A percentile compares a stretch with the other conserved stretches of the same genome.
Evolutionary conservation across 2,797 vertebrate genomes (phyloP).

Genomic region (Sus cebifrons): DNA sequence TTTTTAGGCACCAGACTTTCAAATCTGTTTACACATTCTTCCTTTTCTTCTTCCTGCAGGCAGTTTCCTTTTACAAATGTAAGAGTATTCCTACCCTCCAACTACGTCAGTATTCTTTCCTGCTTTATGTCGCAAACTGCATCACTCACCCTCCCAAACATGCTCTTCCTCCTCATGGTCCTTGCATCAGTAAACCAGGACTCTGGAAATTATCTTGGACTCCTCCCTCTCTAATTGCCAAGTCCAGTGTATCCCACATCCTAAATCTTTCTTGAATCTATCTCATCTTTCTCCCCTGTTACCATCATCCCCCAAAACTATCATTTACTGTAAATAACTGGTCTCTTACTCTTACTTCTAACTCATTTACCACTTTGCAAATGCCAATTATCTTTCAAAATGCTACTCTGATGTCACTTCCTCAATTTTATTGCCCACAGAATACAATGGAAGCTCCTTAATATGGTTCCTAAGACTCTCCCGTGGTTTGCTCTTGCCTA

Average conservation of each 20-base stretch:
- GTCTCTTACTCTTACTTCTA: background rate
- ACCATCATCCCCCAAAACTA: background rate
- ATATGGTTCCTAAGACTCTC: background rate
- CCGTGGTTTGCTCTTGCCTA: background rate
- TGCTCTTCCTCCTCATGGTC: background rate
- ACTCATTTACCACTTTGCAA: background rate
- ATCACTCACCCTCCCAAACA: background rate
- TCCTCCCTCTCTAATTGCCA: background rate
- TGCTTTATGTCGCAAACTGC: background rate
- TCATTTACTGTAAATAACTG: background rate
- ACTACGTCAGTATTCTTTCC: background rate
- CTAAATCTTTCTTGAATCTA: background rate
- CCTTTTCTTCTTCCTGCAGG: background rate
- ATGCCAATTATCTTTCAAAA: constrained; percentile 33
- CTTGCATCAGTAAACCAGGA: background rate
- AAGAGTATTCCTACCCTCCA: background rate
- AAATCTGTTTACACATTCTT: background rate
- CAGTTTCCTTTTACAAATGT: constrained; percentile 23
- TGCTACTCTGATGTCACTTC: background rate
- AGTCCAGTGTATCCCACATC: background rate
- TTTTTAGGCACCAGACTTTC: constrained; percentile 18
- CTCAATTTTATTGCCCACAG: background rate
- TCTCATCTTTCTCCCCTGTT: background rate
- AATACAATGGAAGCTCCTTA: constrained; percentile 35
- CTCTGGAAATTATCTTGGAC: background rate